Evolutionary conservation across 2,797 vertebrate species (phyloP).

Genomic region (Amblyraja radiata): DNA sequence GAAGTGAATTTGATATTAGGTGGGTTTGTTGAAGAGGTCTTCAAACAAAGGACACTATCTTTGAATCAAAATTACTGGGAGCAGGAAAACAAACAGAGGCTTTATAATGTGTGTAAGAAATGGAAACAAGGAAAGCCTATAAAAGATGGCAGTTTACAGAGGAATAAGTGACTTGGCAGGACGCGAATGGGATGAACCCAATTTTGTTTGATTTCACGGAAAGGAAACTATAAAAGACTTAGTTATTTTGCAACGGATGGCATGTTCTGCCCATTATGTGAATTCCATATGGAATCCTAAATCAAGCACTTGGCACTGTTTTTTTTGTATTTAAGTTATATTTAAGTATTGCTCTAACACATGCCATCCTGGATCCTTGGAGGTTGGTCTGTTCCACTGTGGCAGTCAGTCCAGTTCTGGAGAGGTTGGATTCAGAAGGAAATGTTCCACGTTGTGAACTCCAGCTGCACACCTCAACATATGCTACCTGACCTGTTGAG

Average conservation of each 20-base stretch:
- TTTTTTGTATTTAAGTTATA: neutral
- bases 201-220: neutral
- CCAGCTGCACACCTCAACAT: too few relatives aligned
- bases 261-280: neutral
- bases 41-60: neutral
- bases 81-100: neutral
- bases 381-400: neutral
- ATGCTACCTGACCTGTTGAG: too few relatives aligned
- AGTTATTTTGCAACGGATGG: neutral
- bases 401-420: neutral
- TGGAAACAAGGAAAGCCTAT: neutral
- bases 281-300: neutral
- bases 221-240: neutral
- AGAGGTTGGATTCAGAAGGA: neutral
- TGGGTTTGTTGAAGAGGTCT: neutral
- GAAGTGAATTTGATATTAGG: neutral
- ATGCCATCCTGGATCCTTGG: neutral
- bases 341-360: too few relatives aligned
- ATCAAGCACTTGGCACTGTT: neutral
- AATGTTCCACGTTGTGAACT: too few relatives aligned
- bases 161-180: neutral
- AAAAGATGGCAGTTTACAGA: neutral
- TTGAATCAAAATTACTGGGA: neutral
- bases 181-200: neutral
- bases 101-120: neutral